phyloP scores from a whole-genome alignment of 1,140 invertebrate genomes.

The Ceratoteleas bidentatus region DNA sequence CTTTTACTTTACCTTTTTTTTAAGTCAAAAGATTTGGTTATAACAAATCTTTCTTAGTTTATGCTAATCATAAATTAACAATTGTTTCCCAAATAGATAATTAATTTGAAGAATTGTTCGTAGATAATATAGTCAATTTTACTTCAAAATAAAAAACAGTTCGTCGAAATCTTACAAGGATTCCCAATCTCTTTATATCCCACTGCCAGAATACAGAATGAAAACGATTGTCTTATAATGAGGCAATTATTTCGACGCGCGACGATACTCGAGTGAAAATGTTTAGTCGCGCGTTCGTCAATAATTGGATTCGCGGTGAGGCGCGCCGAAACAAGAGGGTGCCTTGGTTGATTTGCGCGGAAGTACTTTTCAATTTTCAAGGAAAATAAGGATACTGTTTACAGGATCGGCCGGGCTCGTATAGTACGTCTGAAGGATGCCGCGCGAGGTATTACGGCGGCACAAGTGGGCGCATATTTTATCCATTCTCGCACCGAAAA shows the following conservation, averaged over 20 bases:
- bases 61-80: too few relatives aligned
- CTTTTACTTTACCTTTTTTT: too few relatives aligned
- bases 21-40: too few relatives aligned
- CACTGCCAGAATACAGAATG: too few relatives aligned
- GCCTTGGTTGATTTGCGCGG: slow-evolving; percentile 49
- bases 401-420: slow-evolving; percentile 39
- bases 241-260: not conserved
- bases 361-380: slow-evolving; percentile 55
- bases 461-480: slow-evolving; percentile 64
- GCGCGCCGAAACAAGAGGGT: slow-evolving; percentile 39
- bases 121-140: too few relatives aligned
- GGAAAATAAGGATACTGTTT: slow-evolving; percentile 60
- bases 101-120: too few relatives aligned
- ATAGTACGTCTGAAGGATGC: slow-evolving; percentile 52
- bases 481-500: slow-evolving; percentile 45
- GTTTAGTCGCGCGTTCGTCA: slow-evolving; percentile 3
- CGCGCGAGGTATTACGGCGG: slow-evolving; percentile 43
- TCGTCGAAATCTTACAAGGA: too few relatives aligned
- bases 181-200: too few relatives aligned
- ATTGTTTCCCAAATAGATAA: too few relatives aligned
- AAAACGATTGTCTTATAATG: not conserved
- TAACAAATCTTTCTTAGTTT: too few relatives aligned
- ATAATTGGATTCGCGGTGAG: slow-evolving; percentile 23
- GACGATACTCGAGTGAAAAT: slow-evolving; percentile 13
- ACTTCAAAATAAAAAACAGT: too few relatives aligned